Percentiles rank a stretch among this genome's conserved stretches.
Evolutionary conservation across 2,888 invertebrate species (phyloP).

Genomic region (Choristoneura rosaceana): DNA sequence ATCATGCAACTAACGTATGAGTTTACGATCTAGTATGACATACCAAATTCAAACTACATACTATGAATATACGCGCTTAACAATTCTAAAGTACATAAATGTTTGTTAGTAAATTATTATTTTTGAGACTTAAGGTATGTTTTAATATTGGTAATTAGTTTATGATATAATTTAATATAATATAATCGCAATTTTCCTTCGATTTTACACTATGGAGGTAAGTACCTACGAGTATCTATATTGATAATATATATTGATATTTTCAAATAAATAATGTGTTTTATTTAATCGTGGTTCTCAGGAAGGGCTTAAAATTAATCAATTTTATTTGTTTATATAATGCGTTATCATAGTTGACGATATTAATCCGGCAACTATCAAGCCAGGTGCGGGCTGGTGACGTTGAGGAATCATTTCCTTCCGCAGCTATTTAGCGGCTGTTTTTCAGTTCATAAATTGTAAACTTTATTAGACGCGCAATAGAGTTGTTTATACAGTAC

Average conservation of each 20-base stretch:
- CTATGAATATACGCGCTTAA: conserved; percentile 3
- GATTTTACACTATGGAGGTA: conserved; percentile 67
- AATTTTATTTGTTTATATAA: neutral
- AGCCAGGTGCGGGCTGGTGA: conserved; percentile 47
- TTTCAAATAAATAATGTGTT: conserved; percentile 55
- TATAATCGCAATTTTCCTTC: conserved; percentile 75
- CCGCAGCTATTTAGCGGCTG: conserved; percentile 47
- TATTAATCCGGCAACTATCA: conserved; percentile 9
- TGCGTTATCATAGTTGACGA: neutral
- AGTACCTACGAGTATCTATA: conserved; percentile 70
- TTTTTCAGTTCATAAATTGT: conserved; percentile 46
- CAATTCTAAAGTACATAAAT: conserved; percentile 46
- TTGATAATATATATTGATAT: conserved; percentile 74
- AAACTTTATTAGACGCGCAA: conserved; percentile 48
- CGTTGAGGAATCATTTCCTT: conserved; percentile 67
- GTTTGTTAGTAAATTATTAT: conserved; percentile 85
- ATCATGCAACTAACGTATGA: neutral
- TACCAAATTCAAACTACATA: conserved; percentile 8
- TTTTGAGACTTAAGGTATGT: conserved; percentile 84
- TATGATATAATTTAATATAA: conserved; percentile 82
- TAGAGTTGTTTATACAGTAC: conserved; percentile 53
- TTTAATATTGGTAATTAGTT: conserved; percentile 82
- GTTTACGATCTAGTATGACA: neutral
- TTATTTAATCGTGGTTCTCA: conserved; percentile 49
- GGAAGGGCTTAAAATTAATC: neutral